Base-by-base conservation (phyloP, 2,888 invertebrate genomes). In the Tenthredo scrophulariae region DNA sequence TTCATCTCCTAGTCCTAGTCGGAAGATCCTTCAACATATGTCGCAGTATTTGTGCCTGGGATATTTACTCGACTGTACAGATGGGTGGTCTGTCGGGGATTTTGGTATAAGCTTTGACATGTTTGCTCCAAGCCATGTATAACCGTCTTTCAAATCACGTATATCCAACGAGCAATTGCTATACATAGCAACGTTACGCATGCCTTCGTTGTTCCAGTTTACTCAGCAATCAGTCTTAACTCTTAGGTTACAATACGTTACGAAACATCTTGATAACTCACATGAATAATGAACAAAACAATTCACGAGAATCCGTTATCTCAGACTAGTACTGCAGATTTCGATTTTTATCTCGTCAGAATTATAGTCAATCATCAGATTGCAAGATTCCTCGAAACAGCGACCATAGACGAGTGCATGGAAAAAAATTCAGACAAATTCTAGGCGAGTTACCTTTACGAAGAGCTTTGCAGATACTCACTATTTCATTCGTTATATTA, bases 81-180 rank as follows among this genome's bases (percentile, higher is more conserved):
- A 62, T 9, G 22, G 26, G 2, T 2, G 26, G 62, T n/a, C 10
- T 15, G n/a, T 18, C 18, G 9, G 37, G 40, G n/a, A n/a, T 43
- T 74, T 74, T 26, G 43, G 22, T 74, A n/a, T n/a, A n/a, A 13
- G 26, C 43, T 40, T 74, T 74, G 74, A 43, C 40, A n/a, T 74
- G 74, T 43, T 74, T 74, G 74, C 40, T 22, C 43, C 22, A 7
- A 22, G 13, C 40, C 43, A 72, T 72, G 18, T 26, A n/a, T 5
- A 29, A 33, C 33, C 33, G 33, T 67, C 67, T 33, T 33, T 33
- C 33, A 18, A 33, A 18, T 29, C 6, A 33, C 26, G 67, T 67
- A 33, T 33, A 33, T 33, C 29, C 15, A 29, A 13, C 10, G 18
- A 18, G 33, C 29, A 10, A 33, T 15, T 1, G 33, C 67, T 22